These are phyloP conservation scores for Dinomys branickii DNA, from an alignment of 2,113 vertebrate species.

Conservation along the genomic window DNA sequence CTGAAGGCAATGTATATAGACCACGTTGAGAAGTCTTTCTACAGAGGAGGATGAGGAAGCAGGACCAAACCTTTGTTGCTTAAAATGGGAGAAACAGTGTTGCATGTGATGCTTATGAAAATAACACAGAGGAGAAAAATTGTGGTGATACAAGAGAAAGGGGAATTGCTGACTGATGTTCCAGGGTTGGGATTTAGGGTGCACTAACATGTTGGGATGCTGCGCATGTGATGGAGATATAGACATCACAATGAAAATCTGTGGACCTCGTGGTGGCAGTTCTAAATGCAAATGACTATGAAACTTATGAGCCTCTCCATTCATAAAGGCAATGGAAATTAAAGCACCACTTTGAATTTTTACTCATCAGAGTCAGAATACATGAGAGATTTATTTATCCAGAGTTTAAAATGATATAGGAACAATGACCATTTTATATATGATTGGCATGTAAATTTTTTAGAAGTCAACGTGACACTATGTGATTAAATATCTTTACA, in stretches of 20 bases:
- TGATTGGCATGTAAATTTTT: neutral
- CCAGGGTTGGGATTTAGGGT: neutral
- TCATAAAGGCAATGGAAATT: slow-evolving; percentile 18
- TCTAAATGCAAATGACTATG: slow-evolving; percentile 6
- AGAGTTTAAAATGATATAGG: neutral
- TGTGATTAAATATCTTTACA: neutral
- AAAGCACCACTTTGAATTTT: neutral
- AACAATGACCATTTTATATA: neutral
- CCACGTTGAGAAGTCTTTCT: neutral
- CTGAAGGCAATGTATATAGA: neutral
- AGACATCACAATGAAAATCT: neutral
- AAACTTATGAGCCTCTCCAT: neutral
- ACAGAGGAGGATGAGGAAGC: neutral
- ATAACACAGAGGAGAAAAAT: neutral
- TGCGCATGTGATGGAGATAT: neutral
- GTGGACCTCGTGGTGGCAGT: neutral
- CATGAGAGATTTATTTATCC: neutral
- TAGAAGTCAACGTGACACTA: neutral
- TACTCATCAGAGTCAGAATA: slow-evolving; percentile 9
- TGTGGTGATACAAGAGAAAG: neutral
- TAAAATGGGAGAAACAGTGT: neutral
- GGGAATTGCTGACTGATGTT: neutral
- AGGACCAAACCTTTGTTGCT: neutral
- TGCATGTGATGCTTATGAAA: neutral
- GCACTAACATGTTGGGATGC: neutral